phyloP scores from a whole-genome alignment of 2,113 vertebrate genomes.

The Rhea pennata region DNA sequence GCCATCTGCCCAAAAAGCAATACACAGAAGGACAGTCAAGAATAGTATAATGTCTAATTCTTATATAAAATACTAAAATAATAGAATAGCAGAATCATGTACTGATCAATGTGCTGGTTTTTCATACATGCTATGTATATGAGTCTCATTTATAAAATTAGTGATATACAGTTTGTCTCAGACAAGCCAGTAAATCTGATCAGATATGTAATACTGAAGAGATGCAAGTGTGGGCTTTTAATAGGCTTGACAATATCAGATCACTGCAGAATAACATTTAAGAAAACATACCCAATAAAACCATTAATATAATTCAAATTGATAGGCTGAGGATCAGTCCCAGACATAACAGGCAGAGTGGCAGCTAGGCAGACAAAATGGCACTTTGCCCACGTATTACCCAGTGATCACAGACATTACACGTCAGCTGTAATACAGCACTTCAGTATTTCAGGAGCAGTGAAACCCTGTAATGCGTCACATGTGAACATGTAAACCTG shows the following conservation, averaged over 20 bases:
- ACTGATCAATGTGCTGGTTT: background rate
- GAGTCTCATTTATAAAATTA: background rate
- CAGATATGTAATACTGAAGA: background rate
- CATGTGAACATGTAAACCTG: background rate
- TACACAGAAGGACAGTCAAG: background rate
- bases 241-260: slow-evolving; percentile 15
- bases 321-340: background rate
- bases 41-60: background rate
- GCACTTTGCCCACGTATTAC: slow-evolving; percentile 69
- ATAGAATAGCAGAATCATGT: background rate
- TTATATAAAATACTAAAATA: background rate
- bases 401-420: background rate
- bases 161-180: background rate
- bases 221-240: slow-evolving; percentile 3
- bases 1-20: background rate
- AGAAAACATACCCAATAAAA: slow-evolving; percentile 30
- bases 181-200: background rate
- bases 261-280: slow-evolving; percentile 32
- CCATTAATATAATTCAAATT: slow-evolving; percentile 39
- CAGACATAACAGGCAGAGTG: slow-evolving; percentile 61
- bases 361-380: slow-evolving; percentile 66
- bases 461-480: background rate
- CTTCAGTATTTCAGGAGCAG: background rate
- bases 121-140: background rate
- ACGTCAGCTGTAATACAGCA: background rate